phyloP scores from a whole-genome alignment of 2,113 vertebrate species.

The Dromas ardeola region DNA sequence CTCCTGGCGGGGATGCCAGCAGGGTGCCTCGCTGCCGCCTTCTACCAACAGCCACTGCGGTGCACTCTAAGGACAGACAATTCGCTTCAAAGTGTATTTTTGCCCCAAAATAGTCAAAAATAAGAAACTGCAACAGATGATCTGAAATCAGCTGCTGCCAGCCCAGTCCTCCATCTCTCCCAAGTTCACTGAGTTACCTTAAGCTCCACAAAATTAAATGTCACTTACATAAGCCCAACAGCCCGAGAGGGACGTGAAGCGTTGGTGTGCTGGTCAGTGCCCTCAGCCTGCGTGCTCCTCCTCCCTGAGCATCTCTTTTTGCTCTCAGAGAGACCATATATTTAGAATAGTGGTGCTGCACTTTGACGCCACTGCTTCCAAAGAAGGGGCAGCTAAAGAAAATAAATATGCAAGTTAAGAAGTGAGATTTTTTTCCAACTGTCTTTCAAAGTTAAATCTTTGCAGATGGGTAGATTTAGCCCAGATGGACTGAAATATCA shows the following conservation, averaged over 20 bases:
- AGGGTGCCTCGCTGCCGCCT: rapidly evolving
- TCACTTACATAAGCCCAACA: neutral
- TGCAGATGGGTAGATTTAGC: neutral
- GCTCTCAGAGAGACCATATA: neutral
- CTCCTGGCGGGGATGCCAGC: rapidly evolving
- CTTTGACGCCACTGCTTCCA: neutral
- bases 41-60: rapidly evolving
- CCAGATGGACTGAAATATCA: neutral
- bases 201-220: neutral
- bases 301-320: neutral
- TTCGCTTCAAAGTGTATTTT: neutral
- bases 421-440: neutral
- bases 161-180: neutral
- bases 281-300: neutral
- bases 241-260: rapidly evolving
- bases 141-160: neutral
- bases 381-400: neutral
- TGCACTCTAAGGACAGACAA: neutral
- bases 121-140: neutral
- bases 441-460: neutral
- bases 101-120: neutral
- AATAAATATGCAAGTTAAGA: neutral
- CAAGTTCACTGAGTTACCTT: neutral
- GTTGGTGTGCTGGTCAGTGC: rapidly evolving
- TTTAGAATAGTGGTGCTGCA: neutral